Conservation (phyloP, 2,113 vertebrate genomes). For the Malurus melanocephalus region DNA sequence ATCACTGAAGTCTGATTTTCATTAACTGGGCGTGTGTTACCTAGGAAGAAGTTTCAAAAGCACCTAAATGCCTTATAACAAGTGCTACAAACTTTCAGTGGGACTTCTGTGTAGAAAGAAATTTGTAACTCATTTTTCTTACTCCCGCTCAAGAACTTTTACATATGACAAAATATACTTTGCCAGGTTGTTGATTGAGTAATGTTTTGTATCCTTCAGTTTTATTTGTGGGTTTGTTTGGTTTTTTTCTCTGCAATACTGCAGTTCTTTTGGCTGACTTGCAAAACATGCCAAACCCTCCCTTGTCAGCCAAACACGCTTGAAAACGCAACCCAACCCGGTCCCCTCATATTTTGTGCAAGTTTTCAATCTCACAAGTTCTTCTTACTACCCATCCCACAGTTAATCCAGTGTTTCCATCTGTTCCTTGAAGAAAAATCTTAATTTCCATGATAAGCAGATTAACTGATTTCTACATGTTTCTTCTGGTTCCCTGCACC, state of each 20-base stretch:
- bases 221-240: too few species aligned
- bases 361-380: not conserved
- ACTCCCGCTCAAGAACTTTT: not conserved
- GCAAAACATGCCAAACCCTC: not conserved
- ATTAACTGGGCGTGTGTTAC: not conserved
- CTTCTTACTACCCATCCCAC: not conserved
- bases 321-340: not conserved
- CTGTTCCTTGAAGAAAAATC: not conserved
- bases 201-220: not conserved
- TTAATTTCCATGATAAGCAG: not conserved
- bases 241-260: not conserved
- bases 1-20: not conserved
- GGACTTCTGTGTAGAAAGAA: not conserved
- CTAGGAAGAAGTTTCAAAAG: not conserved
- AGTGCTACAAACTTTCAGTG: not conserved
- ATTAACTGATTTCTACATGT: not conserved
- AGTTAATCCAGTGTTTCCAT: not conserved
- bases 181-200: not conserved
- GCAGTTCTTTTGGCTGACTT: not conserved
- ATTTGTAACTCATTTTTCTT: not conserved
- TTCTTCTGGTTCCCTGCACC: not conserved
- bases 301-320: not conserved
- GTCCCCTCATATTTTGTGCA: not conserved
- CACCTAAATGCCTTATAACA: not conserved
- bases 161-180: not conserved